Percentiles rank a stretch among this genome's conserved stretches.
These are phyloP conservation scores for Glyptemys insculpta DNA, from an alignment of 2,797 vertebrate species.

Conservation along the genomic window DNA sequence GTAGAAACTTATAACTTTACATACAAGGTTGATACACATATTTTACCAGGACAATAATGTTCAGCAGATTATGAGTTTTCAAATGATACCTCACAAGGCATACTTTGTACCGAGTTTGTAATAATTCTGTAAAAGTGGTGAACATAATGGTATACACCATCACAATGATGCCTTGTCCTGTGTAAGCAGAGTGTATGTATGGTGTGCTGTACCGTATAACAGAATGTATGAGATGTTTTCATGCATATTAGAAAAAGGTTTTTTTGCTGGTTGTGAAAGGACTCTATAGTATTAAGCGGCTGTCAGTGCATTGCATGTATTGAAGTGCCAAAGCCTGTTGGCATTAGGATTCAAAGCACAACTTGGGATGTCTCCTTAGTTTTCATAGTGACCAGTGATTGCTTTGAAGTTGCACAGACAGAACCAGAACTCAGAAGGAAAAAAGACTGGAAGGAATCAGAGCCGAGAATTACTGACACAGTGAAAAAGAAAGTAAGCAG, in stretches of 20 bases:
- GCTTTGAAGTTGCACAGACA: background rate
- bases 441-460: slow-evolving; percentile 6
- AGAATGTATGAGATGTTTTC: background rate
- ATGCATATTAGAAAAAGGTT: background rate
- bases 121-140: background rate
- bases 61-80: background rate
- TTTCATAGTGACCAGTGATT: background rate
- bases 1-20: background rate
- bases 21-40: background rate
- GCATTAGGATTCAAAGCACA: background rate
- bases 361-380: background rate
- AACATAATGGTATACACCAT: background rate
- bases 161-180: background rate
- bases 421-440: background rate
- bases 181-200: background rate
- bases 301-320: background rate
- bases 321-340: background rate
- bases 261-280: background rate
- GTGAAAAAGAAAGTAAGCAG: background rate
- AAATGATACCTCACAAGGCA: background rate
- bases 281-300: background rate
- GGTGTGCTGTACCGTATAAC: background rate
- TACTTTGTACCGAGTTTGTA: background rate
- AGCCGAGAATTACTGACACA: background rate
- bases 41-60: background rate